Evolutionary conservation across 1,140 invertebrate species (phyloP), one percentile per base, ranked within the genome.

Genomic region (Chymomyza costata): DNA sequence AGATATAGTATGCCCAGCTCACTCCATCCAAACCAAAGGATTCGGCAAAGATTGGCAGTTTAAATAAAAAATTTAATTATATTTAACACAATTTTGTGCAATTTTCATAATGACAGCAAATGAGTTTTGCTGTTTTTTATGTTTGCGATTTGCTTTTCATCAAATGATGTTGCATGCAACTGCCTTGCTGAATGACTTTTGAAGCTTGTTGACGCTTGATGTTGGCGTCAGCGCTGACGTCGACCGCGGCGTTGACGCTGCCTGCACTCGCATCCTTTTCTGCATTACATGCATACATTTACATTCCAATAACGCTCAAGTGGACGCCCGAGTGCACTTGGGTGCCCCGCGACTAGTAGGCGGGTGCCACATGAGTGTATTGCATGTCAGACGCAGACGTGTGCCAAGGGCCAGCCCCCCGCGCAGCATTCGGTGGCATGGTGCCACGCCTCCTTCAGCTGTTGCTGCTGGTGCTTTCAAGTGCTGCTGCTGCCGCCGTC

Each of bases 11-110:
- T n/a, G n/a, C n/a, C n/a, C n/a, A n/a, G n/a, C n/a, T n/a, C n/a
- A n/a, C n/a, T n/a, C n/a, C n/a, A n/a, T n/a, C n/a, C n/a, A n/a
- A n/a, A n/a, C n/a, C n/a, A n/a, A n/a, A n/a, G n/a, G n/a, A n/a
- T n/a, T n/a, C n/a, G n/a, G n/a, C n/a, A n/a, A n/a, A n/a, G n/a
- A n/a, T n/a, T n/a, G n/a, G n/a, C n/a, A n/a, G n/a, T 71, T 59
- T 68, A 80, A 80, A 80, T 80, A 81, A 80, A 65, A 80, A 80
- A 80, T 80, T 64, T 80, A 80, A 80, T 80, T 80, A 80, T 74
- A 80, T 73, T 80, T 73, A 73, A 67, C 64, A 80, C 65, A 68
- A 65, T 68, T 48, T 34, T 32, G 34, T 45, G 35, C 25, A 45
- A 63, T 63, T 48, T 32, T 47, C 47, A 54, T 60, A 30, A 10